Evolutionary conservation across 53 echinoderm and acorn worm genomes (phyloP), one percentile per base, ranked within the genome.

Genomic region (Pentamera pediparva): DNA sequence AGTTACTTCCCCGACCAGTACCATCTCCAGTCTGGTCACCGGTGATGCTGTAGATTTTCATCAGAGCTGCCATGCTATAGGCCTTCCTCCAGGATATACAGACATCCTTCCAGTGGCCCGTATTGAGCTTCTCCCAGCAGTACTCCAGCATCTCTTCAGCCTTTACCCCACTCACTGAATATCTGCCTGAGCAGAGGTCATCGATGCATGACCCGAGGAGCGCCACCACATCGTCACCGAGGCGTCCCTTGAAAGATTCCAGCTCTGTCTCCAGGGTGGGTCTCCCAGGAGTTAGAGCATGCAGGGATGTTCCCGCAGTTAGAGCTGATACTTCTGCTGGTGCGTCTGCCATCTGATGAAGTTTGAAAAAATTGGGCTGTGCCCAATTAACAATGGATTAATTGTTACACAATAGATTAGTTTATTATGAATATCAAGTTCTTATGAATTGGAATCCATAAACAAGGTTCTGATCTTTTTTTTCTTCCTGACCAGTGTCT

Each of bases 41-140:
- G 22, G 18, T 43, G 45, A 67, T 67, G 27, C 43, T 67, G 10
- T 27, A 15, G 26, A 63, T 77, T 81, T 95, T 95, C 13, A 95
- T 39, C 29, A 95, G 59, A 3, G 90, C 82, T 35, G 65, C 80
- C 21, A 84, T 69, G 6, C 87, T 69, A 75, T 90, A 95, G 24
- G 85, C 61, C 29, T 87, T 77, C 61, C 95, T 87, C 95, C 95
- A 95, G 32, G 71, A 80, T 39, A 90, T 58, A 39, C 77, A 35
- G 0, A 95, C 95, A 79, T 95, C 84, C 35, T 91, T 95, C 95
- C 95, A 95, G 38, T 95, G 87, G 43, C 95, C 90, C 3, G 90
- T 91, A 77, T 95, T 95, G 5, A 95, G 83, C 39, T 85, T 85
- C 62, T 95, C 95, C 95, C 95, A 95, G 10, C 71, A 77, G 54